These are phyloP conservation scores for Aphaenogaster ashmeadi DNA, from an alignment of 1,140 invertebrate species.

Conservation along the genomic window DNA sequence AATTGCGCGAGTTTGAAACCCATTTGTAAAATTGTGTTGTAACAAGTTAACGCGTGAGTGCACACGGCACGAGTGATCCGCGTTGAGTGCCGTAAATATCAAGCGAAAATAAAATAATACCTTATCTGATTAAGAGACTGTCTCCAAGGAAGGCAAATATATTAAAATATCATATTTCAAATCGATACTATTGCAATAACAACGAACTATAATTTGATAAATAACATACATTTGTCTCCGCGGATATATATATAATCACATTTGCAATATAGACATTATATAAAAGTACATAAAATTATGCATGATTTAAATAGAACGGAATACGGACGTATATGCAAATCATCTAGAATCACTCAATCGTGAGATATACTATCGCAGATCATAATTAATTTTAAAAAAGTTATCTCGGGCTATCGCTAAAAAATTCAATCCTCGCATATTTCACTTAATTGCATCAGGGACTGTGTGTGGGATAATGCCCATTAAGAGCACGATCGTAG, in stretches of 20 bases:
- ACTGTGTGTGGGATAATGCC: neutral
- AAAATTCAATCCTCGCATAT: slow-evolving; percentile 27
- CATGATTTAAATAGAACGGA: neutral
- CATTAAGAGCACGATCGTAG: slow-evolving; percentile 18
- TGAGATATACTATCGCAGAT: neutral
- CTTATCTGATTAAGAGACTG: neutral
- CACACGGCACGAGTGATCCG: neutral
- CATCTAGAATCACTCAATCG: neutral
- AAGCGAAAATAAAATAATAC: neutral
- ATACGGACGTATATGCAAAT: neutral
- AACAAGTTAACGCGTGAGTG: slow-evolving; percentile 34
- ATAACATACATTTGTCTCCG: neutral
- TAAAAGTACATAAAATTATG: neutral
- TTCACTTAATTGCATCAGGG: slow-evolving; percentile 18
- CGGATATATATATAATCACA: neutral
- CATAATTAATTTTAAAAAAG: neutral
- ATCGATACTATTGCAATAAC: neutral
- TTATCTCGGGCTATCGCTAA: neutral
- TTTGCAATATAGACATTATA: neutral
- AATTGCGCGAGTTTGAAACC: slow-evolving; percentile 10
- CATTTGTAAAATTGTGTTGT: slow-evolving; percentile 32
- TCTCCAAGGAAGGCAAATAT: neutral
- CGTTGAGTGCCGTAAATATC: neutral
- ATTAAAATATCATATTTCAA: slow-evolving; percentile 28
- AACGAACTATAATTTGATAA: slow-evolving; percentile 15